phyloP scores from a whole-genome alignment of 2,888 invertebrate genomes.

The Dolichomitus sp. region DNA sequence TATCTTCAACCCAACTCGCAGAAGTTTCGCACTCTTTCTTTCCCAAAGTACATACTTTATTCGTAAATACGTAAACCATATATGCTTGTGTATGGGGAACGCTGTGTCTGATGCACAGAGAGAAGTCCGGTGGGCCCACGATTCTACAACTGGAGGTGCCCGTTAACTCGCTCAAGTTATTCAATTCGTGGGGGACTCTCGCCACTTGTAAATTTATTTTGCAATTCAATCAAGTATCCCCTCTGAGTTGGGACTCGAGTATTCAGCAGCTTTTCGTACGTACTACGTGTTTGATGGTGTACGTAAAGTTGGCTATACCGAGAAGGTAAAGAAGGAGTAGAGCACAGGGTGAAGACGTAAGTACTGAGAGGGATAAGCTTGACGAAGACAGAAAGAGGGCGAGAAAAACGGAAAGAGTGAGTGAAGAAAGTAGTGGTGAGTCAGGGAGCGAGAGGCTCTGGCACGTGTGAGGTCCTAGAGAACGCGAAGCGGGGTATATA shows the following conservation, averaged over 20 bases:
- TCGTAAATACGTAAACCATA: conserved; percentile 31
- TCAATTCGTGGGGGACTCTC: conserved; percentile 74
- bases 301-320: conserved; percentile 49
- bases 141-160: conserved; percentile 65
- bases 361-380: conserved; percentile 40
- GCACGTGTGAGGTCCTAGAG: conserved; percentile 63
- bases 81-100: conserved; percentile 15
- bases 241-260: conserved; percentile 61
- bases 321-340: not conserved
- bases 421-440: conserved; percentile 40
- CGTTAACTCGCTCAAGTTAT: conserved; percentile 77
- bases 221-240: conserved; percentile 76
- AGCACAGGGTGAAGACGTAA: conserved; percentile 40
- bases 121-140: conserved; percentile 40
- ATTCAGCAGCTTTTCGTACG: conserved; percentile 55
- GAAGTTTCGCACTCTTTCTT: conserved; percentile 7
- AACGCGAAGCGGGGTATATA: conserved; percentile 38
- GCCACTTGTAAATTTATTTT: conserved; percentile 78
- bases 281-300: conserved; percentile 41
- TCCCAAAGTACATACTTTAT: conserved; percentile 36
- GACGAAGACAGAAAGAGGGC: conserved; percentile 35
- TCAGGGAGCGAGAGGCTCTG: conserved; percentile 32
- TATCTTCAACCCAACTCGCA: conserved; percentile 3
- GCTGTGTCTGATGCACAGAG: conserved; percentile 25
- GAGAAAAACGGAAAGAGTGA: conserved; percentile 37